These are phyloP conservation scores for Acrobasis suavella DNA, from an alignment of 2,888 invertebrate genomes.

Conservation along the genomic window DNA sequence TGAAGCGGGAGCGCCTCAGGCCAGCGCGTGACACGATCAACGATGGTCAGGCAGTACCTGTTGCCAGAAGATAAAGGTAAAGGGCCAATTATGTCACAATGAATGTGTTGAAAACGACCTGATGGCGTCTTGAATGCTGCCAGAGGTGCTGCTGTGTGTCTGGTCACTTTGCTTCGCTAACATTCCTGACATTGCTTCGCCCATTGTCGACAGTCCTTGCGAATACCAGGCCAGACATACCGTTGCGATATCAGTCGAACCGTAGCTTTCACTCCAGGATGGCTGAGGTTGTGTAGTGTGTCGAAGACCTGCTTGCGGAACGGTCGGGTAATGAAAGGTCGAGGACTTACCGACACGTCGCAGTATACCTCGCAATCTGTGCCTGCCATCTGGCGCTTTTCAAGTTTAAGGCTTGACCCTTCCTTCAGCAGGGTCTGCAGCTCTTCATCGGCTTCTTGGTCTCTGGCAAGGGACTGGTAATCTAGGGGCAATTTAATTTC, in stretches of 20 bases:
- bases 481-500: constrained; percentile 30
- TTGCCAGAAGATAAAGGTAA: constrained; percentile 30
- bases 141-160: background rate
- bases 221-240: constrained; percentile 35
- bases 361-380: no score
- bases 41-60: constrained; percentile 37
- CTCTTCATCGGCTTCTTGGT: constrained; percentile 30
- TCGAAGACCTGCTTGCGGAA: constrained; percentile 33
- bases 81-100: constrained; percentile 43
- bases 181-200: constrained; percentile 43
- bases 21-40: constrained; percentile 52
- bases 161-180: constrained; percentile 47
- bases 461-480: no score
- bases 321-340: no score
- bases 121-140: constrained; percentile 32
- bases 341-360: no score
- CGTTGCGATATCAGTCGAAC: constrained; percentile 32
- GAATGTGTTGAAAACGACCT: constrained; percentile 43
- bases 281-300: constrained; percentile 33
- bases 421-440: constrained; percentile 24
- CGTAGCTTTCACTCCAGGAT: constrained; percentile 34
- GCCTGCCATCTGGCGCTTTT: no score
- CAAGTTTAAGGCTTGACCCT: no score
- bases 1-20: constrained; percentile 34
- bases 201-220: constrained; percentile 33